Evolutionary conservation across 2,113 vertebrate genomes (phyloP).

Genomic region (Crypturellus undulatus): DNA sequence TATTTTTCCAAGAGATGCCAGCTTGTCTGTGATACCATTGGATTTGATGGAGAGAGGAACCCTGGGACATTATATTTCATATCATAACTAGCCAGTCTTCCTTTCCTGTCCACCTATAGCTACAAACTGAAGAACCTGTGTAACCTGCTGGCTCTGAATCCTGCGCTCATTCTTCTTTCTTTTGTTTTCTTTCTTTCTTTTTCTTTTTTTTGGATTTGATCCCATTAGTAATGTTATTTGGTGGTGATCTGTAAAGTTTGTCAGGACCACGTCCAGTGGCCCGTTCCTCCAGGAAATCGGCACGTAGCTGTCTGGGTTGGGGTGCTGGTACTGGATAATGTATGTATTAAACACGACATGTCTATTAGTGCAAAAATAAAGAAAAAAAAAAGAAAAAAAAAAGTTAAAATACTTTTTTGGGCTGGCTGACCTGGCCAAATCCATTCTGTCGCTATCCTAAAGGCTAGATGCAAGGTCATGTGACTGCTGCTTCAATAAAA

Average conservation of each 20-base stretch:
- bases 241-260: slow-evolving; percentile 78
- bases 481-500: slow-evolving; percentile 87
- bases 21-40: slow-evolving; percentile 69
- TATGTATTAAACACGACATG: slow-evolving; percentile 82
- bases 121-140: slow-evolving; percentile 50
- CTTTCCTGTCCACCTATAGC: slow-evolving; percentile 50
- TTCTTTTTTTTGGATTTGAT: slow-evolving; percentile 43
- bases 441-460: slow-evolving; percentile 78
- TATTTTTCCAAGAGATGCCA: slow-evolving; percentile 58
- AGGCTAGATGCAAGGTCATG: slow-evolving; percentile 82
- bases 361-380: slow-evolving; percentile 79
- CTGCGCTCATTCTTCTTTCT: slow-evolving; percentile 68
- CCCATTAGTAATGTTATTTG: slow-evolving; percentile 76
- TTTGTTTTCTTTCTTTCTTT: too few species aligned
- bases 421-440: slow-evolving; percentile 73
- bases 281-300: slow-evolving; percentile 78
- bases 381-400: slow-evolving; percentile 39
- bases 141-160: slow-evolving; percentile 76
- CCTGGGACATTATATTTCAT: slow-evolving; percentile 60
- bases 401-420: slow-evolving; percentile 60
- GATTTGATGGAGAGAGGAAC: slow-evolving; percentile 73
- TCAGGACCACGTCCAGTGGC: slow-evolving; percentile 71
- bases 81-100: slow-evolving; percentile 35
- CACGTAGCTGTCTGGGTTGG: slow-evolving; percentile 77
- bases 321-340: slow-evolving; percentile 79